Percentiles rank a stretch among this genome's conserved stretches.
phyloP scores from a whole-genome alignment of 2,888 invertebrate species.

The Notodonta ziczac region DNA sequence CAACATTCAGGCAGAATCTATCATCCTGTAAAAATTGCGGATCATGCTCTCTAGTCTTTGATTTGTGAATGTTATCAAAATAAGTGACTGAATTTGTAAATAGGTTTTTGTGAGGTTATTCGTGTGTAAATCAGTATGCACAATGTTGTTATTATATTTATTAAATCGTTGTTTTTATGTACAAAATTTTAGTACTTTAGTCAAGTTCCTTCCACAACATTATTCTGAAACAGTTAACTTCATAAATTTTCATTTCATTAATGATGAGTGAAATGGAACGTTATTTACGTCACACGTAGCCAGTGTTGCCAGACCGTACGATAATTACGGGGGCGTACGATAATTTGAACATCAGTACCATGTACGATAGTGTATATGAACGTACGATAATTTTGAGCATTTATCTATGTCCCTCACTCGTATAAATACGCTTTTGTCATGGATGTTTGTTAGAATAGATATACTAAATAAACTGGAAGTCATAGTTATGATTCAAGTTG shows the following conservation, averaged over 20 bases:
- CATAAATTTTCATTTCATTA: neutral
- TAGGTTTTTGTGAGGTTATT: neutral
- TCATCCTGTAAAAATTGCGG: constrained; percentile 54
- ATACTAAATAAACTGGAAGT: too few relatives aligned
- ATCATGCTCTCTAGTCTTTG: constrained; percentile 35
- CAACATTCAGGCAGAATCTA: constrained; percentile 67
- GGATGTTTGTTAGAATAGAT: too few relatives aligned
- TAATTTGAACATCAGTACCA: too few relatives aligned
- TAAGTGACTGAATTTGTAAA: too few relatives aligned
- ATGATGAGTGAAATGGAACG: neutral
- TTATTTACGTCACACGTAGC: neutral
- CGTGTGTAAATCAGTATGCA: neutral
- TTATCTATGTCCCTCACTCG: too few relatives aligned
- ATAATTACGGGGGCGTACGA: too few relatives aligned
- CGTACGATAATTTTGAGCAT: too few relatives aligned
- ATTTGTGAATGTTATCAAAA: too few relatives aligned
- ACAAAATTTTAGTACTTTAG: neutral
- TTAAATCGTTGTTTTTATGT: neutral
- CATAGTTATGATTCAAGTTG: too few relatives aligned
- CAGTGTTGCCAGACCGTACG: neutral
- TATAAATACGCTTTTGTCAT: too few relatives aligned
- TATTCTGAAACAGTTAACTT: neutral
- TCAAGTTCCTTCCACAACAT: neutral
- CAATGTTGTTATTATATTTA: neutral
- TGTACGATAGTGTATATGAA: neutral